Evolutionary conservation across 2,888 invertebrate genomes (phyloP), one percentile per base, ranked within the genome.

Genomic region (Drosophila sordidula): DNA sequence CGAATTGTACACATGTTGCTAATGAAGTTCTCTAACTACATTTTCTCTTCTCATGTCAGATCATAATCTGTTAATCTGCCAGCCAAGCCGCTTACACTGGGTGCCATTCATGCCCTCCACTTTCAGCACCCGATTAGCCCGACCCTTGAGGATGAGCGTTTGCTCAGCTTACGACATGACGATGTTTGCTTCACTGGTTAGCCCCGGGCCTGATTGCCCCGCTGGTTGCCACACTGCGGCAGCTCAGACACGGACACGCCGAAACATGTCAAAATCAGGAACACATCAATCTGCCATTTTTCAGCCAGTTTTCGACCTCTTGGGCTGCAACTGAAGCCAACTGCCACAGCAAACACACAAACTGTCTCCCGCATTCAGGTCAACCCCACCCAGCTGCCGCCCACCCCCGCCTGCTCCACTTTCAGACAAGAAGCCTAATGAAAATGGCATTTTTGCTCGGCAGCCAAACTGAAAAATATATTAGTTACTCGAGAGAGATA

Each of bases 1-100:
- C 44, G 32, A 59, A 73, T 55, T 57, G 79, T 67, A 65, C 73
- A 73, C 89, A 89, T 80, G 85, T 80, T 80, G 89, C 85, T 85
- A 85, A 85, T 85, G 87, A 89, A 89, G 89, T 80, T 84, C 81
- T 80, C 64, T 61, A 87, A 89, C 85, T 71, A 72, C 73, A 69
- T 77, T 76, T 73, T 58, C 74, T 70, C 45, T 65, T 50, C 34
- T 34, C 75, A 80, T 87, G 78, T 78, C 89, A 67, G 82, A 85
- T 89, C 87, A 89, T 85, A 85, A 85, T 87, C 84, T 87, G 75
- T 85, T 89, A 85, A 85, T 85, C 89, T 80, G 68, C 63, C 70
- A 70, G 58, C 57, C 78, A 70, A 78, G 66, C 70, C 68, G 64
- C 76, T 83, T 76, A 67, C 22, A 34, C 12, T 9, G 70, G 29